phyloP scores from a whole-genome alignment of 2,113 vertebrate genomes.

The Nansenia antarctica region DNA sequence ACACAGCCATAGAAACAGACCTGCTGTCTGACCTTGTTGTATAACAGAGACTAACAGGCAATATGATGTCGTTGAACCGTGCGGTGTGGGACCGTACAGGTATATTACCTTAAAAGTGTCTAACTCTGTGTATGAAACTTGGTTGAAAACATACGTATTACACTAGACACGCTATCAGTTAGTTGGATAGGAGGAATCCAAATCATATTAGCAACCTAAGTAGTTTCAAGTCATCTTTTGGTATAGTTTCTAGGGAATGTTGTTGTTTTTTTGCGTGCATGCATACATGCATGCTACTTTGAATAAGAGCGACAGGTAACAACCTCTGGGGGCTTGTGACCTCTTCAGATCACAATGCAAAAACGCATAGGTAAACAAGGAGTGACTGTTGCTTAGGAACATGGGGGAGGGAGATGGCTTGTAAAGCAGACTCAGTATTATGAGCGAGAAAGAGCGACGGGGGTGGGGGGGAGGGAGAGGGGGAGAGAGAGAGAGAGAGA shows the following conservation, averaged over 20 bases:
- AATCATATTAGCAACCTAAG: too few species aligned
- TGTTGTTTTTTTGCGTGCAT: too few species aligned
- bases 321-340: slow-evolving; percentile 27
- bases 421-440: slow-evolving; percentile 48
- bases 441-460: slow-evolving; percentile 20
- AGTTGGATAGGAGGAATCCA: too few species aligned
- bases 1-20: slow-evolving; percentile 19
- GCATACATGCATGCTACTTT: slow-evolving; percentile 35
- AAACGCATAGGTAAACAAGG: slow-evolving; percentile 75
- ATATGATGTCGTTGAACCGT: slow-evolving; percentile 29
- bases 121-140: not conserved
- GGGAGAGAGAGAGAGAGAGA: not conserved
- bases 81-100: not conserved
- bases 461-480: not conserved
- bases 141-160: not conserved
- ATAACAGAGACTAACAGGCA: slow-evolving; percentile 28
- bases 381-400: slow-evolving; percentile 73
- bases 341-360: slow-evolving; percentile 67
- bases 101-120: not conserved
- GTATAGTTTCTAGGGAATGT: not conserved
- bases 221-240: too few species aligned
- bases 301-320: slow-evolving; percentile 46
- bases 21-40: not conserved
- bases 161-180: too few species aligned
- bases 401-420: slow-evolving; percentile 46